These are phyloP conservation scores for Orthonyx spaldingii DNA, from an alignment of 2,113 vertebrate species.

Conservation along the genomic window DNA sequence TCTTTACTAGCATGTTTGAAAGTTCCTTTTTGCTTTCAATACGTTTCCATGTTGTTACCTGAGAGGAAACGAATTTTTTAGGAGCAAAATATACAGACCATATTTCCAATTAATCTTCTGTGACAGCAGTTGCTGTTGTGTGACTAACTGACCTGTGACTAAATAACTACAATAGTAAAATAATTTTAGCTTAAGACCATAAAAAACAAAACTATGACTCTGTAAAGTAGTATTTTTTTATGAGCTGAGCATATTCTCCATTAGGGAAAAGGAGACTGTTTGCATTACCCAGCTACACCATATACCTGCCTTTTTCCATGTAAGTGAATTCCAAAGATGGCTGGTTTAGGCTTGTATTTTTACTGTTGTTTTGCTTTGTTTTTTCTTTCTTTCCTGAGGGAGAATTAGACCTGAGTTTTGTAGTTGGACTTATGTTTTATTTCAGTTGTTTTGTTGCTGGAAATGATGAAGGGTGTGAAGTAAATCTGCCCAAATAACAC, in stretches of 20 bases:
- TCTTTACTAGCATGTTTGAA: background rate
- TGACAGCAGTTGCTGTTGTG: background rate
- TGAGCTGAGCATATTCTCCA: background rate
- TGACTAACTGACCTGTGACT: background rate
- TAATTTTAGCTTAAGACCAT: background rate
- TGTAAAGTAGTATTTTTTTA: background rate
- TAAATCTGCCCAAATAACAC: background rate
- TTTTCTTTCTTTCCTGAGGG: background rate
- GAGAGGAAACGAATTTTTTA: background rate
- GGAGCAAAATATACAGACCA: background rate
- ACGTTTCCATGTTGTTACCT: background rate
- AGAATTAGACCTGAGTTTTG: background rate
- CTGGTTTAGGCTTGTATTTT: background rate
- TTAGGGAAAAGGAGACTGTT: background rate
- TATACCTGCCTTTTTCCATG: background rate
- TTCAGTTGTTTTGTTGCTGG: background rate
- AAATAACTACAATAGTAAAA: background rate
- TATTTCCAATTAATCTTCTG: background rate
- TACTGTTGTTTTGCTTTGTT: background rate
- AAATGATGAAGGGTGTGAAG: background rate
- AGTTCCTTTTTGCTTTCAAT: background rate
- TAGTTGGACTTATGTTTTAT: background rate
- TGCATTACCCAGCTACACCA: background rate
- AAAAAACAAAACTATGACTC: background rate
- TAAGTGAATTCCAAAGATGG: background rate